phyloP scores from a whole-genome alignment of 2,888 invertebrate genomes.

The Netelia melanura region DNA sequence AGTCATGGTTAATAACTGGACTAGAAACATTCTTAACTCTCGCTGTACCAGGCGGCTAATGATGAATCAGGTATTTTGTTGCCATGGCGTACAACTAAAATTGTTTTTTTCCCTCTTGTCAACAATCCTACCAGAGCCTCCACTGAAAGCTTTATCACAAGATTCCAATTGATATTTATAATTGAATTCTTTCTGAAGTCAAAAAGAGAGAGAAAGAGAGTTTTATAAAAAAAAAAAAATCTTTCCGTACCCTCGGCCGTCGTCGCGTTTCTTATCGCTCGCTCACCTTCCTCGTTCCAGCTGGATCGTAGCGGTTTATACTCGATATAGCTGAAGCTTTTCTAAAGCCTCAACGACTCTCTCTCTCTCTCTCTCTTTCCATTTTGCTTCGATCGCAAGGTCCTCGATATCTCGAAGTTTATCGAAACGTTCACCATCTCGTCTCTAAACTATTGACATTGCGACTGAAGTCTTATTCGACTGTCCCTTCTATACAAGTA shows the following conservation, averaged over 20 bases:
- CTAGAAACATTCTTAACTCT: too few species aligned
- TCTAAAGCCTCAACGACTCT: conserved; percentile 1
- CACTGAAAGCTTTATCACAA: too few species aligned
- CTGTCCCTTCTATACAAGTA: background rate
- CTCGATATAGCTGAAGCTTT: conserved; percentile 45
- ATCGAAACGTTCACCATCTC: conserved; percentile 47
- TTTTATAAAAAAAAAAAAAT: conserved; percentile 42
- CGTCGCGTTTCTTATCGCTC: conserved; percentile 46
- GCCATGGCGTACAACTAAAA: too few species aligned
- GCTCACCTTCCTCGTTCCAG: conserved; percentile 51
- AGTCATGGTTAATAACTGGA: too few species aligned
- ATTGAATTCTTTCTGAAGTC: conserved; percentile 3
- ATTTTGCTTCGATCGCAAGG: too few species aligned
- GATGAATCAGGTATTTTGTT: too few species aligned
- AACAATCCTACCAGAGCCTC: too few species aligned
- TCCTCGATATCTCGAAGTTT: conserved; percentile 27
- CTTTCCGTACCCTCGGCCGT: conserved; percentile 23
- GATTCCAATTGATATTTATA: too few species aligned
- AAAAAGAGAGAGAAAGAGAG: background rate
- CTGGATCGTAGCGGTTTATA: conserved; percentile 46
- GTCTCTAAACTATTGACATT: conserved; percentile 5
- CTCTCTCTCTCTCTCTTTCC: conserved; percentile 22
- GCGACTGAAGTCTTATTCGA: conserved; percentile 4
- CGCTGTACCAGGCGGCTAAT: too few species aligned
- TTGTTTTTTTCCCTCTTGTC: too few species aligned